Conservation (phyloP, 2,888 invertebrate genomes). For the Drosophila kambysellisi region DNA sequence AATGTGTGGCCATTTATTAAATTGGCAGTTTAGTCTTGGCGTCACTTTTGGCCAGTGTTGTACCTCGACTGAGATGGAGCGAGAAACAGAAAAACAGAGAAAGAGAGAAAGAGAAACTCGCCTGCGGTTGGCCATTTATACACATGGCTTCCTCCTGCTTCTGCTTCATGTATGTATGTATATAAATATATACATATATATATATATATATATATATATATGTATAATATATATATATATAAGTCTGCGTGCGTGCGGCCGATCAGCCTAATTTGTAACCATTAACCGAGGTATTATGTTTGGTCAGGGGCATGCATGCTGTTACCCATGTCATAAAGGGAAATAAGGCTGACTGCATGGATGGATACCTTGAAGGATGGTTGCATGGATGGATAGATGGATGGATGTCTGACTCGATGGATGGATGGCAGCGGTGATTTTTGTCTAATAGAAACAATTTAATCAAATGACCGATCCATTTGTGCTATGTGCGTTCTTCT, state of each 20-base stretch:
- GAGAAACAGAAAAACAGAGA: conserved; percentile 10
- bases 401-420: conserved; percentile 19
- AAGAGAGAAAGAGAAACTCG: conserved; percentile 23
- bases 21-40: conserved; percentile 81
- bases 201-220: background rate
- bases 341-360: conserved; percentile 9
- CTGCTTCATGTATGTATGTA: conserved; percentile 1
- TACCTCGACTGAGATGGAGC: background rate
- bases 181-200: background rate
- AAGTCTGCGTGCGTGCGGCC: conserved; percentile 59
- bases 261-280: conserved; percentile 82
- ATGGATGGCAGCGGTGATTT: conserved; percentile 68
- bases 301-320: conserved; percentile 63
- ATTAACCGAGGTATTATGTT: conserved; percentile 80
- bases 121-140: conserved; percentile 57
- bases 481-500: conserved; percentile 5
- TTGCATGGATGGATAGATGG: conserved; percentile 21
- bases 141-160: conserved; percentile 41
- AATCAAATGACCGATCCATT: conserved; percentile 65
- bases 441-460: conserved; percentile 79
- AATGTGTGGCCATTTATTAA: conserved; percentile 83
- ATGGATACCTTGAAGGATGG: conserved; percentile 27
- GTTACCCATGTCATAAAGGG: conserved; percentile 40
- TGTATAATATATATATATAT: conserved; percentile 2
- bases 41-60: conserved; percentile 48